These are phyloP conservation scores for Todiramphus saurophagus DNA, from an alignment of 2,113 vertebrate genomes.

Conservation along the genomic window DNA sequence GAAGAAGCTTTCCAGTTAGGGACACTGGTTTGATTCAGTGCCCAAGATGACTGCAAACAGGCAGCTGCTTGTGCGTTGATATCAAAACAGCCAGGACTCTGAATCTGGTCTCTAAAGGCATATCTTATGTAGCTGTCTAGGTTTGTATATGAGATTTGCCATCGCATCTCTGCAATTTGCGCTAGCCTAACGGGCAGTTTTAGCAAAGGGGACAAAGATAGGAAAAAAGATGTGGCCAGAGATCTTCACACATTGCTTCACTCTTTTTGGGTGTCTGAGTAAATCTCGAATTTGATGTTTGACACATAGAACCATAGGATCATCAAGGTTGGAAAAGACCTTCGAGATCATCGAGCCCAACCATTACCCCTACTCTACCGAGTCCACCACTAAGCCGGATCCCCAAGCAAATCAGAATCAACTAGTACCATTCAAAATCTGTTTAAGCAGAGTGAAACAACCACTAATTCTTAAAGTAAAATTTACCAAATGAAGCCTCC, in stretches of 20 bases:
- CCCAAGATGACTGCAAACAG: neutral
- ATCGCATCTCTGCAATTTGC: neutral
- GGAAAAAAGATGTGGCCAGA: neutral
- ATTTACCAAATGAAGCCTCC: neutral
- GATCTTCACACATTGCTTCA: neutral
- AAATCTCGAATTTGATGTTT: neutral
- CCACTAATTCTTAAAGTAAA: neutral
- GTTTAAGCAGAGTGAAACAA: neutral
- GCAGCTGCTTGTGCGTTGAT: neutral
- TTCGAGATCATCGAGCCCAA: no score
- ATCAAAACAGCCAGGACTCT: neutral
- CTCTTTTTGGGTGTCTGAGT: neutral
- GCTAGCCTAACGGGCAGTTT: neutral
- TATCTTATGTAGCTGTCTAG: neutral
- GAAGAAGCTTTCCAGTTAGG: neutral
- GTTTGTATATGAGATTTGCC: neutral
- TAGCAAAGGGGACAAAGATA: neutral
- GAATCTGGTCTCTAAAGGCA: neutral
- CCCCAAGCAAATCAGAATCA: neutral
- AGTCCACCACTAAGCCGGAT: no score
- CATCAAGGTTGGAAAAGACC: no score
- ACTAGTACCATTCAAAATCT: neutral
- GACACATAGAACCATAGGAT: neutral
- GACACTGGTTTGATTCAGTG: neutral
- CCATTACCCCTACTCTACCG: no score